These are phyloP conservation scores for Oryzias melastigma DNA, from an alignment of 2,113 vertebrate species.

Conservation along the genomic window DNA sequence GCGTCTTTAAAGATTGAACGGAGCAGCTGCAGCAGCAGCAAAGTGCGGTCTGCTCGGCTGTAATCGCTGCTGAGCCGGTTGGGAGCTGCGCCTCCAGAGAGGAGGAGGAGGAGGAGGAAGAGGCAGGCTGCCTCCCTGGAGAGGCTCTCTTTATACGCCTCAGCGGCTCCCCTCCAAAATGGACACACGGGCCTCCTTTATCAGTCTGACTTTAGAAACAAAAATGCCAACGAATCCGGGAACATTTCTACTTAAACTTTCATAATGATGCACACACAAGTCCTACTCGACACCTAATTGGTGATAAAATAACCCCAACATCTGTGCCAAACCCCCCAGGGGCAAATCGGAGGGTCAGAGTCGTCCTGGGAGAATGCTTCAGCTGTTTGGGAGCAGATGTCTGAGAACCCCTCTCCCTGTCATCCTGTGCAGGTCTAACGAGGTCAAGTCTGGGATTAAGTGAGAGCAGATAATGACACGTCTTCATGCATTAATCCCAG, in stretches of 20 bases:
- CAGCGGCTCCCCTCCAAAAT: conserved; percentile 53
- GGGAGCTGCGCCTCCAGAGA: conserved; percentile 57
- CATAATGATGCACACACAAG: not conserved
- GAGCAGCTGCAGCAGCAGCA: conserved; percentile 49
- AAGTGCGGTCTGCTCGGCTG: conserved; percentile 49
- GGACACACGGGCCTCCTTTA: conserved; percentile 36
- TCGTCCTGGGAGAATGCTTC: conserved; percentile 65
- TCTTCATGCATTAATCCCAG: conserved; percentile 18
- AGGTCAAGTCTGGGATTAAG: conserved; percentile 26
- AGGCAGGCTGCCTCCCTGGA: conserved; percentile 52
- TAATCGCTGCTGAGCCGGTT: conserved; percentile 53
- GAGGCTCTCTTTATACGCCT: conserved; percentile 57
- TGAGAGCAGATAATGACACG: conserved; percentile 37
- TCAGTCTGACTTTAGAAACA: conserved; percentile 33
- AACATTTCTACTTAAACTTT: conserved; percentile 5
- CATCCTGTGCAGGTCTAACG: conserved; percentile 8
- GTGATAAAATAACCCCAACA: conserved; percentile 55
- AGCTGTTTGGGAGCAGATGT: conserved; percentile 54
- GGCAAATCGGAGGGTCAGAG: conserved; percentile 72
- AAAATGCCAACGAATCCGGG: not conserved
- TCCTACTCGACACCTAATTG: conserved; percentile 29
- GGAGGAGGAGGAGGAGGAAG: conserved; percentile 14
- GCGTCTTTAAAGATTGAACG: conserved; percentile 56
- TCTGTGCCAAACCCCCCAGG: conserved; percentile 68
- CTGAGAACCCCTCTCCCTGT: conserved; percentile 41